These are phyloP conservation scores for Xyrichtys novacula DNA, from an alignment of 2,797 vertebrate genomes.

Conservation along the genomic window DNA sequence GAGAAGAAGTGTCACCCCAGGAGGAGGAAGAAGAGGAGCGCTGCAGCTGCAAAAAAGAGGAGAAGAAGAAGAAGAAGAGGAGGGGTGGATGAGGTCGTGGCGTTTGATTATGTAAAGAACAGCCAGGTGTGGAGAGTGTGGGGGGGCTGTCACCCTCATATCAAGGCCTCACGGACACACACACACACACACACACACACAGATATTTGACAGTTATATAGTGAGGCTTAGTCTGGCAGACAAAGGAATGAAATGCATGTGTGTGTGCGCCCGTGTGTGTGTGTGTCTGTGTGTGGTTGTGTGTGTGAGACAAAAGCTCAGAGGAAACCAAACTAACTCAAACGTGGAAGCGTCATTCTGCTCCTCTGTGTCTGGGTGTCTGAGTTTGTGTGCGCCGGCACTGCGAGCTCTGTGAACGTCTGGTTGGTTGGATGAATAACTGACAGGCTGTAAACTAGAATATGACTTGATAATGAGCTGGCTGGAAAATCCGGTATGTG, in stretches of 20 bases:
- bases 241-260: slow-evolving; percentile 34
- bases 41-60: slow-evolving; percentile 17
- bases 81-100: no score
- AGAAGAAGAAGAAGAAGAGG: slow-evolving; percentile 9
- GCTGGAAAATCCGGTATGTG: not conserved
- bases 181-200: not conserved
- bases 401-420: not conserved
- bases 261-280: no score
- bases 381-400: slow-evolving; percentile 5
- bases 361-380: not conserved
- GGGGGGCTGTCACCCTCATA: slow-evolving; percentile 38
- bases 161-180: slow-evolving; percentile 5
- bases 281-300: no score
- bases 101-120: slow-evolving; percentile 53
- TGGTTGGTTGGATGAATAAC: slow-evolving; percentile 24
- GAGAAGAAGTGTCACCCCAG: slow-evolving; percentile 17
- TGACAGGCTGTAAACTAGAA: slow-evolving; percentile 23
- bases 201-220: slow-evolving; percentile 23
- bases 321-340: not conserved
- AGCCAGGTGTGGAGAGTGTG: slow-evolving; percentile 49
- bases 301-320: slow-evolving; percentile 7
- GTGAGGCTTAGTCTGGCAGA: slow-evolving; percentile 25
- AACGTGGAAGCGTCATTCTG: not conserved
- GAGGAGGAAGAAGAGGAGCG: slow-evolving; percentile 27
- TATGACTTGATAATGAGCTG: slow-evolving; percentile 25